Conservation (phyloP, 2,888 invertebrate species). For the Cosmopolites sordidus region DNA sequence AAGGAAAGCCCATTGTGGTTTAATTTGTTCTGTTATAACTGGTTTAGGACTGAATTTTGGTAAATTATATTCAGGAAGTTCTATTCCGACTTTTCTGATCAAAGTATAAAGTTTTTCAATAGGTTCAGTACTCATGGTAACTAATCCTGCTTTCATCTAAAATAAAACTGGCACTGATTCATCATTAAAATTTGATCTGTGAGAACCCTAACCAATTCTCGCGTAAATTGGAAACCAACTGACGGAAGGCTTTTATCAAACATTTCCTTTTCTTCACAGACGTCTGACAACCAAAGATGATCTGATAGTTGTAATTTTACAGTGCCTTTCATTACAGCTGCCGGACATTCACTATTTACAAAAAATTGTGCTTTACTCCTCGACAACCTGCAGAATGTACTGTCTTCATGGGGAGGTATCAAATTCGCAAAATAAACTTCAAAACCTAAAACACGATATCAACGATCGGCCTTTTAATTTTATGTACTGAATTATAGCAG, state of each 20-base stretch:
- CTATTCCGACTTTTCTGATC: conserved; percentile 45
- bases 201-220: conserved; percentile 47
- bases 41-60: conserved; percentile 19
- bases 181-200: conserved; percentile 43
- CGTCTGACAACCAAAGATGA: conserved; percentile 61
- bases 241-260: conserved; percentile 49
- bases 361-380: conserved; percentile 24
- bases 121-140: conserved; percentile 5
- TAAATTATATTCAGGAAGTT: conserved; percentile 35
- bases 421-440: conserved; percentile 39
- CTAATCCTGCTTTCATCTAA: conserved; percentile 17
- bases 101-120: conserved; percentile 50
- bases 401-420: conserved; percentile 41
- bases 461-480: too few relatives aligned
- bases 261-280: conserved; percentile 54
- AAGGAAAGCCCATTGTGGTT: conserved; percentile 53
- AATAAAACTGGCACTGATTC: conserved; percentile 10
- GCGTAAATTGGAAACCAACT: conserved; percentile 52
- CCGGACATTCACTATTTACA: conserved; percentile 30
- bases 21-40: conserved; percentile 27
- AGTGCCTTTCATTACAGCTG: conserved; percentile 46
- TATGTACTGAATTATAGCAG: neutral
- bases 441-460: conserved; percentile 31
- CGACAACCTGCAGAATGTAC: conserved; percentile 31
- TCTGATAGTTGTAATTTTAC: conserved; percentile 57